Evolutionary conservation across 2,113 vertebrate genomes (phyloP).

Genomic region (Passer montanus): DNA sequence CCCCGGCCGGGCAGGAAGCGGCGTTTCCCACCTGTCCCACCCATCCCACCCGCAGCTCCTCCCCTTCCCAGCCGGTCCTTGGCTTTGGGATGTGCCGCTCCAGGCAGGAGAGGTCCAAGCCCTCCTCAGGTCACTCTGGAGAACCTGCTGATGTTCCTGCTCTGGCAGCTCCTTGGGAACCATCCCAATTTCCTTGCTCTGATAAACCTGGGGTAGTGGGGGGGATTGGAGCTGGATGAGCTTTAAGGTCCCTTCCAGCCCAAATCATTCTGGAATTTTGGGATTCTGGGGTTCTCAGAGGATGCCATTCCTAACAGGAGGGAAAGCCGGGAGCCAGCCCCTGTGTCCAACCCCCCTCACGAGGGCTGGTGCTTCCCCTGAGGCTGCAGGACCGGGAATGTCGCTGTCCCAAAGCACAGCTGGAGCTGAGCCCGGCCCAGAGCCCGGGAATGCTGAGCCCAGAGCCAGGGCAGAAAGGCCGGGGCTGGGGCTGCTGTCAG

Average conservation of each 20-base stretch:
- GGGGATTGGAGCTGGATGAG: neutral
- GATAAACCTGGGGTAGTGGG: rapidly evolving
- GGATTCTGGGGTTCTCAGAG: neutral
- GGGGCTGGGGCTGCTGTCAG: neutral
- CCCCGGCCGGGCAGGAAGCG: rapidly evolving
- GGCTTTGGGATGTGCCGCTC: neutral
- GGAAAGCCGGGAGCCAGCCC: too few relatives aligned
- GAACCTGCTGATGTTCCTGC: neutral
- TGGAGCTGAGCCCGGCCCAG: neutral
- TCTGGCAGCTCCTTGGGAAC: neutral
- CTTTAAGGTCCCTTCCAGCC: too few relatives aligned
- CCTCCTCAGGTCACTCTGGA: rapidly evolving
- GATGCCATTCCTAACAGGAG: too few relatives aligned
- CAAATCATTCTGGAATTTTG: too few relatives aligned
- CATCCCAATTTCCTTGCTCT: neutral
- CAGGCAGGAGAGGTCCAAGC: neutral
- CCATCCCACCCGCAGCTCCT: neutral
- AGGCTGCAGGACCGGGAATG: neutral
- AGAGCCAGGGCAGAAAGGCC: neutral
- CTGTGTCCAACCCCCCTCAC: rapidly evolving
- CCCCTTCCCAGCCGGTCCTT: neutral
- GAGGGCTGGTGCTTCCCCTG: neutral
- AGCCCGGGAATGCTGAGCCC: neutral
- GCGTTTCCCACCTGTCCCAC: neutral
- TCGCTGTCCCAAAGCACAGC: rapidly evolving